These are phyloP conservation scores for Hypselothyrea guttata DNA, from an alignment of 2,888 invertebrate genomes.

Conservation along the genomic window DNA sequence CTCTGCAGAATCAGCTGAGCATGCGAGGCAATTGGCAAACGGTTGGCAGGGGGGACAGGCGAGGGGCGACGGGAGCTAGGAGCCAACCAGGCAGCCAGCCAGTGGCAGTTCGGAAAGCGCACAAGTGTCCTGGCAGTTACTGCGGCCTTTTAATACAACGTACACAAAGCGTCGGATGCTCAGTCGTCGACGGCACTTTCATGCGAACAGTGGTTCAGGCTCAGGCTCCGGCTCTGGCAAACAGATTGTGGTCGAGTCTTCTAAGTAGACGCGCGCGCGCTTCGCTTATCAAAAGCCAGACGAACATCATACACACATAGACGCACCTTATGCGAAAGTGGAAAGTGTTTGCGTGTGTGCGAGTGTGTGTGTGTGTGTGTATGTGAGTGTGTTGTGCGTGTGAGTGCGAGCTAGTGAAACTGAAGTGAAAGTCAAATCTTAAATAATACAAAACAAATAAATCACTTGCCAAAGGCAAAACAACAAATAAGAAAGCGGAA, in stretches of 20 bases:
- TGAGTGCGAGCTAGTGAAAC: conserved; percentile 29
- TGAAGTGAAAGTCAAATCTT: conserved; percentile 57
- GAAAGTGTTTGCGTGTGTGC: conserved; percentile 10
- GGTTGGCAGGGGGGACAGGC: conserved; percentile 29
- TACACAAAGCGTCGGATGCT: conserved; percentile 53
- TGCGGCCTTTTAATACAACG: conserved; percentile 60
- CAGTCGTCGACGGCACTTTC: conserved; percentile 76
- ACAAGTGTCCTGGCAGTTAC: conserved; percentile 67
- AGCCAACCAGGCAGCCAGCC: too few species aligned
- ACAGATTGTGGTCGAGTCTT: conserved; percentile 9
- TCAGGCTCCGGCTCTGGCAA: neutral
- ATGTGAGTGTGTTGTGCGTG: conserved; percentile 14
- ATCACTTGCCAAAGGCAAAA: conserved; percentile 50
- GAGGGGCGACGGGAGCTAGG: conserved; percentile 48
- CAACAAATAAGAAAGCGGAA: conserved; percentile 2
- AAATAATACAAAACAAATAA: conserved; percentile 64
- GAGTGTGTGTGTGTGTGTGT: conserved; percentile 13
- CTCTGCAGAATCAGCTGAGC: conserved; percentile 53
- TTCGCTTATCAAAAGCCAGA: conserved; percentile 64
- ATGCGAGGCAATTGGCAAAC: conserved; percentile 52
- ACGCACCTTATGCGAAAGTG: conserved; percentile 33
- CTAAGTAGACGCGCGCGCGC: conserved; percentile 50
- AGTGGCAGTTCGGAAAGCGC: conserved; percentile 51
- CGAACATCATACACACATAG: conserved; percentile 24
- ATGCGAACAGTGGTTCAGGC: conserved; percentile 63